Conservation (phyloP, 1,140 invertebrate genomes). For the Orius insidiosus region DNA sequence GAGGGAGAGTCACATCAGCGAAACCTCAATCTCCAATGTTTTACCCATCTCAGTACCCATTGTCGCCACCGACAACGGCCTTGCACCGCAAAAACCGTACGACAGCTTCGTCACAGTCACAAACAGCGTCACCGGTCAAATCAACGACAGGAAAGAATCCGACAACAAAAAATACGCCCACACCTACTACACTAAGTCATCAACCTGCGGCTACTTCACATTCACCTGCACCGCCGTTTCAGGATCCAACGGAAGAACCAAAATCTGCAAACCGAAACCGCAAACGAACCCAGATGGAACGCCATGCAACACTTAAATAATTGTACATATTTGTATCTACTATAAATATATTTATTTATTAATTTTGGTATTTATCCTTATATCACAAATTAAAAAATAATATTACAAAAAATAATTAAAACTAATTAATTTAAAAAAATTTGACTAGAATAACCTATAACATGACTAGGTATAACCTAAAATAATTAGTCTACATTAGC, state of each 20-base stretch:
- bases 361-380: too few species aligned
- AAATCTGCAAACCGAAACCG: slow-evolving; percentile 58
- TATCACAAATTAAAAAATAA: too few species aligned
- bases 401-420: too few species aligned
- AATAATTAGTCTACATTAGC: too few species aligned
- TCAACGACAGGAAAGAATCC: slow-evolving; percentile 31
- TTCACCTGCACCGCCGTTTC: slow-evolving; percentile 64
- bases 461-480: too few species aligned
- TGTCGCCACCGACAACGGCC: slow-evolving; percentile 3
- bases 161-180: slow-evolving; percentile 42
- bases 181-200: slow-evolving; percentile 67
- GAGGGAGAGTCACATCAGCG: slow-evolving; percentile 39
- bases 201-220: slow-evolving; percentile 67
- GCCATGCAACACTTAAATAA: slow-evolving; percentile 21
- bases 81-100: slow-evolving; percentile 6
- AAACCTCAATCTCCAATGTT: background rate
- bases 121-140: slow-evolving; percentile 54
- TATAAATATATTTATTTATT: slow-evolving; percentile 7
- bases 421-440: too few species aligned
- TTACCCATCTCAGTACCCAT: slow-evolving; percentile 5
- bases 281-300: slow-evolving; percentile 36
- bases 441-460: too few species aligned
- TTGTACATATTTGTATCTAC: slow-evolving; percentile 5
- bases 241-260: slow-evolving; percentile 54
- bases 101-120: slow-evolving; percentile 50